Base-by-base conservation (phyloP, 2,888 invertebrate species). In the Eupeodes latifasciatus region DNA sequence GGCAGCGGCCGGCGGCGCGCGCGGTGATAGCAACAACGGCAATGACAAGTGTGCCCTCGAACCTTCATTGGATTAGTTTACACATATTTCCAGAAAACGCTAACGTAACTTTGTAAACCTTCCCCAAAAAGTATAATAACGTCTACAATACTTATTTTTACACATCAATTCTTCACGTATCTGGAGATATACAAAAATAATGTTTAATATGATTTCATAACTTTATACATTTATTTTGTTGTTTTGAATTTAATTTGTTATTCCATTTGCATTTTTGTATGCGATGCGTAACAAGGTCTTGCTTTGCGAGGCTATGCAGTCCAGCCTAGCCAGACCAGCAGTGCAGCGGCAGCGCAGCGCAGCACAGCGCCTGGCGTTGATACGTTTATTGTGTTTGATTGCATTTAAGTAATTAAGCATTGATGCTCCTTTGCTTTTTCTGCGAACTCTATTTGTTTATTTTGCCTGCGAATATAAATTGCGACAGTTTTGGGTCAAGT, bases 311-410 rank as follows among this genome's bases (percentile, higher is more conserved):
- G 40, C 40, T 40, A 40, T 40, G 40, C 9, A 40, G 9, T 40
- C 9, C 9, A 40, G 27, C 3, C 64, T 14, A 34, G 75, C 59
- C 53, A 44, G 4, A 11, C 69, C 36, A 12, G n/a, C n/a, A n/a
- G n/a, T n/a, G n/a, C n/a, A n/a, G n/a, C 3, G 11, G 27, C 51
- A 69, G 44, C 72, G 5, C 12, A 5, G 5, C 9, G 44, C 57
- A 44, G 5, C 9, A 27, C 57, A 44, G 53, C 53, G 85, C 85
- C 85, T 78, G 77, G 74, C 61, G 88, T 77, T 85, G 84, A 88
- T 81, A 66, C 85, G 88, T 85, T 88, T 88, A 88, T 88, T 88
- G 84, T 88, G 81, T 85, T 88, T 88, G 88, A 88, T 88, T 88
- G 84, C 88, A 85, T 88, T 88, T 88, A 81, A 88, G 84, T 85